Conservation (phyloP, 23 tunicate species). For the Clavelina lepadiformis region DNA sequence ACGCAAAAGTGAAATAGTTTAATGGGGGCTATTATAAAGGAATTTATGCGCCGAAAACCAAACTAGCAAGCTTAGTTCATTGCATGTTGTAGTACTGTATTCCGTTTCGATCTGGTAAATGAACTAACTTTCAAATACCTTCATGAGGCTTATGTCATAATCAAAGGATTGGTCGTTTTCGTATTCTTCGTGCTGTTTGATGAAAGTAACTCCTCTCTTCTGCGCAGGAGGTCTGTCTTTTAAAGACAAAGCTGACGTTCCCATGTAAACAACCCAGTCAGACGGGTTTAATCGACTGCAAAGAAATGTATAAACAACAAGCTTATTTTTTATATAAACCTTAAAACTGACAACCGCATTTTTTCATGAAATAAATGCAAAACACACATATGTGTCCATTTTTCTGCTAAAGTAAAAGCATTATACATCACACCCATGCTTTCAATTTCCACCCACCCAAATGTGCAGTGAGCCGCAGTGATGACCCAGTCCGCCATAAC, state of each 20-base stretch:
- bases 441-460: too few species aligned
- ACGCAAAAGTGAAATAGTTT: background rate
- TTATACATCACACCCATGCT: too few species aligned
- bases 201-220: constrained; percentile 16
- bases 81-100: too few species aligned
- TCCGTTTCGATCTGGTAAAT: too few species aligned
- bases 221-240: constrained; percentile 23
- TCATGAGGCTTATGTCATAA: constrained; percentile 54
- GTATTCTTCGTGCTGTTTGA: constrained; percentile 30
- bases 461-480: constrained; percentile 80
- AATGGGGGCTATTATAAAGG: too few species aligned
- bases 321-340: background rate
- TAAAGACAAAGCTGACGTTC: constrained; percentile 28
- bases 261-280: constrained; percentile 39
- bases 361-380: too few species aligned
- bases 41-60: too few species aligned
- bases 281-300: background rate
- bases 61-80: too few species aligned
- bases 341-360: background rate
- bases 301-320: background rate
- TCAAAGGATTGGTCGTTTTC: constrained; percentile 31
- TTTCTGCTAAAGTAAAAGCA: background rate
- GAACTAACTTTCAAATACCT: constrained; percentile 39
- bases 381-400: too few species aligned
- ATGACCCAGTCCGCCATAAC: constrained; percentile 60